Conservation (phyloP, 2,113 vertebrate species). For the Xenopus borealis region DNA sequence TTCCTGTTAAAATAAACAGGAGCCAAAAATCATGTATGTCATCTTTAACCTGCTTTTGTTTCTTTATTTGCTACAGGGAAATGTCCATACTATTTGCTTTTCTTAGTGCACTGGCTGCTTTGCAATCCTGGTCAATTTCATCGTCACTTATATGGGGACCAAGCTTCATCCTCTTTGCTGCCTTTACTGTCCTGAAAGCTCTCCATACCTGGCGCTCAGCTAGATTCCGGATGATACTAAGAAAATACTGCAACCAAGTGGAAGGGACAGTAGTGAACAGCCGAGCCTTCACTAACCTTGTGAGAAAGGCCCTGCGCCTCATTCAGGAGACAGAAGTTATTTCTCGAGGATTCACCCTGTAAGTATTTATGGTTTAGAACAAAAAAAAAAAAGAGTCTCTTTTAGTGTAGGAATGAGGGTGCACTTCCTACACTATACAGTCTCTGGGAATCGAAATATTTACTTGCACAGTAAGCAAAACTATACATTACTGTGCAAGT, state of each 20-base stretch:
- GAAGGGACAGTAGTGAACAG: slow-evolving; percentile 79
- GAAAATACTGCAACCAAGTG: slow-evolving; percentile 67
- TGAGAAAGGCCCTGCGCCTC: slow-evolving; percentile 88
- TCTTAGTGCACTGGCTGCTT: slow-evolving; percentile 72
- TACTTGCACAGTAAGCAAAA: no score
- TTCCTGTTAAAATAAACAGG: no score
- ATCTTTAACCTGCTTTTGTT: background rate
- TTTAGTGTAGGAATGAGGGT: no score
- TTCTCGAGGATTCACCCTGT: slow-evolving; percentile 98
- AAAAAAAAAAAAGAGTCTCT: no score
- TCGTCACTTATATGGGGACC: slow-evolving; percentile 66
- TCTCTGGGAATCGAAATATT: no score
- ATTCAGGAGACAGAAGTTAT: slow-evolving; percentile 98
- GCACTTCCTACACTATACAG: no score
- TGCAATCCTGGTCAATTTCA: slow-evolving; percentile 63
- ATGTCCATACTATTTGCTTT: slow-evolving; percentile 76
- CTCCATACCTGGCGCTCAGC: slow-evolving; percentile 74
- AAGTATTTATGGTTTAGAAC: slow-evolving; percentile 61
- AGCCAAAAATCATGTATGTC: no score
- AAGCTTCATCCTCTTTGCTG: slow-evolving; percentile 58
- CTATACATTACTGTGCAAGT: no score
- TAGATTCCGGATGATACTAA: slow-evolving; percentile 73
- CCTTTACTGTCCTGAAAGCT: slow-evolving; percentile 65
- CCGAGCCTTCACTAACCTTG: slow-evolving; percentile 85
- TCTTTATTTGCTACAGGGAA: slow-evolving; percentile 71